phyloP scores from a whole-genome alignment of 2,888 invertebrate genomes.

The Ophioninae sp. region DNA sequence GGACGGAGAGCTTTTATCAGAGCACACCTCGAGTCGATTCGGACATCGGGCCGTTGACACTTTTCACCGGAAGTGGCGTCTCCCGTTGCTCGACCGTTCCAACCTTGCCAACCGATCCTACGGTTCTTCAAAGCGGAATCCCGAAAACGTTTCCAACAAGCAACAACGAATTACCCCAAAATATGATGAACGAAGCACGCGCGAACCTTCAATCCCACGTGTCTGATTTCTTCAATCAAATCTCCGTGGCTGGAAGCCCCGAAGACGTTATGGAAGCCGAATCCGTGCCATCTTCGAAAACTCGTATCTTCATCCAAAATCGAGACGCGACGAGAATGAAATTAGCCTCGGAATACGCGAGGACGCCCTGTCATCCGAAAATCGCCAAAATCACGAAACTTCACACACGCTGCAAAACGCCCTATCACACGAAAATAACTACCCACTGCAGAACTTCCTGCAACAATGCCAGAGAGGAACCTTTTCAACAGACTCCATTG shows the following conservation, averaged over 20 bases:
- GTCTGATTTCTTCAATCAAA: constrained; percentile 79
- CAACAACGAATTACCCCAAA: constrained; percentile 75
- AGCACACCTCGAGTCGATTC: constrained; percentile 78
- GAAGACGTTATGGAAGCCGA: constrained; percentile 79
- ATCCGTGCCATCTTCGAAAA: constrained; percentile 71
- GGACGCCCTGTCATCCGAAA: constrained; percentile 72
- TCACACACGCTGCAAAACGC: constrained; percentile 74
- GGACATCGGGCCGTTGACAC: constrained; percentile 78
- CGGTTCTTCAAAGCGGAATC: constrained; percentile 65
- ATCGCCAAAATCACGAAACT: constrained; percentile 76
- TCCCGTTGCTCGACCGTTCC: constrained; percentile 66
- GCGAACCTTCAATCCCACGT: constrained; percentile 78
- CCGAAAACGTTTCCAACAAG: constrained; percentile 66
- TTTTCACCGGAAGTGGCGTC: constrained; percentile 63
- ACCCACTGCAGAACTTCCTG: constrained; percentile 66
- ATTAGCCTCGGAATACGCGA: constrained; percentile 63
- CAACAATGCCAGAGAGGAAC: constrained; percentile 63
- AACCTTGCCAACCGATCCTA: constrained; percentile 75
- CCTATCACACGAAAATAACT: constrained; percentile 73
- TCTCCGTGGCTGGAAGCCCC: constrained; percentile 78
- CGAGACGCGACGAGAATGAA: constrained; percentile 64
- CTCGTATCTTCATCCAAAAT: constrained; percentile 67
- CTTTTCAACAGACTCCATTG: constrained; percentile 73
- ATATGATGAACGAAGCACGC: constrained; percentile 76
- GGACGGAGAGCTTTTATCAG: constrained; percentile 77